A percentile compares a stretch with the other conserved stretches of the same genome.
Evolutionary conservation across 1,140 invertebrate species (phyloP).

Genomic region (Vanessa atalanta): DNA sequence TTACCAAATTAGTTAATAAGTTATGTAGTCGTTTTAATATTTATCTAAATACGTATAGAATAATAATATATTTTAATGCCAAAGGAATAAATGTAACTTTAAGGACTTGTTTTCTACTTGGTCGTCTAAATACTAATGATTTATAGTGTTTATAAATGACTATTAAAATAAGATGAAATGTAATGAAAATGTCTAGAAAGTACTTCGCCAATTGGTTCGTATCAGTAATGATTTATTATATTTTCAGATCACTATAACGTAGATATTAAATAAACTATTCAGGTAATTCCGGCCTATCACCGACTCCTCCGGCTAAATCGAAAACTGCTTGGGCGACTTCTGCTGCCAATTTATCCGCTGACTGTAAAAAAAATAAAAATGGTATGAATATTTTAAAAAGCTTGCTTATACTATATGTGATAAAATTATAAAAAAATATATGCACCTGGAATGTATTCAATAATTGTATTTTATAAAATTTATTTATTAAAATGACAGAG

Average conservation of each 20-base stretch:
- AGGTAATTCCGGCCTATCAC: slow-evolving; percentile 77
- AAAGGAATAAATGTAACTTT: slow-evolving; percentile 12
- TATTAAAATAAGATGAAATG: background rate
- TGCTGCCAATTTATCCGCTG: slow-evolving; percentile 87
- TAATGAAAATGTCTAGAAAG: slow-evolving; percentile 1
- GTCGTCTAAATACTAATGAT: background rate
- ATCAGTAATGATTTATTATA: background rate
- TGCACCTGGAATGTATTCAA: too few species aligned
- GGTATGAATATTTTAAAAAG: background rate
- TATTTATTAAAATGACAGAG: too few species aligned
- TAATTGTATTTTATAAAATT: too few species aligned
- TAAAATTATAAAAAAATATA: too few species aligned
- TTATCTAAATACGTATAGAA: too few species aligned
- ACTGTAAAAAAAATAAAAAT: slow-evolving; percentile 59
- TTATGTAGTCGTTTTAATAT: too few species aligned
- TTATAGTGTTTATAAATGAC: background rate
- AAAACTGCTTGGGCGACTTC: slow-evolving; percentile 89
- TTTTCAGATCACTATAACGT: background rate
- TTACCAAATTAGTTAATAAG: too few species aligned
- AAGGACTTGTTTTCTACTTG: slow-evolving; percentile 1
- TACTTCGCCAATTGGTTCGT: slow-evolving; percentile 17
- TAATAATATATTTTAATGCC: background rate
- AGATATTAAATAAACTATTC: slow-evolving; percentile 41
- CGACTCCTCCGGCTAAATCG: slow-evolving; percentile 88
- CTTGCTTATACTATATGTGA: too few species aligned